Percentiles rank a stretch among this genome's conserved stretches.
Evolutionary conservation across 2,113 vertebrate genomes (phyloP).

Genomic region (Pseudorasbora parva): DNA sequence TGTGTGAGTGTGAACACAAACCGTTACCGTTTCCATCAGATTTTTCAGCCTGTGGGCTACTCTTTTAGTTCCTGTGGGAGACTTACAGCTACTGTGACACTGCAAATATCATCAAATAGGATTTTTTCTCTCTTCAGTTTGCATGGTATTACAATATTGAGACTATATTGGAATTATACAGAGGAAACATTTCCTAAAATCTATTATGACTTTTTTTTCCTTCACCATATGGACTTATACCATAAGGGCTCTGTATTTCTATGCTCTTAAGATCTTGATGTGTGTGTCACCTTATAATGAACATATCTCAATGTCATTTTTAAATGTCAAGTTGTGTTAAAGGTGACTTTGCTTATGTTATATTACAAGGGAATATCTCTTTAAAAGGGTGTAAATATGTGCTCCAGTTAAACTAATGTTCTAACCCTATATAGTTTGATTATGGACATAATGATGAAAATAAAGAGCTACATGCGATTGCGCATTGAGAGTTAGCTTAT

Average conservation of each 20-base stretch:
- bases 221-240: background rate
- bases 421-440: background rate
- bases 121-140: background rate
- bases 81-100: background rate
- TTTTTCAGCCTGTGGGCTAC: conserved; percentile 20
- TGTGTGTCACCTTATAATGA: background rate
- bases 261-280: background rate
- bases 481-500: background rate
- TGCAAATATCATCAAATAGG: conserved; percentile 33
- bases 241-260: background rate
- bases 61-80: conserved; percentile 27
- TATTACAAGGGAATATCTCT: background rate
- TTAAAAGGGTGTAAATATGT: too few species aligned
- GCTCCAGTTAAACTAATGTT: too few species aligned
- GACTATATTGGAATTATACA: background rate
- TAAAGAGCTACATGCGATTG: background rate
- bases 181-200: background rate
- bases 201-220: background rate
- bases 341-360: background rate
- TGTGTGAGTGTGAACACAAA: conserved; percentile 15
- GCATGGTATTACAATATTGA: background rate
- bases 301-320: conserved; percentile 13
- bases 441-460: background rate
- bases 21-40: conserved; percentile 10
- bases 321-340: background rate